Evolutionary conservation across 2,113 vertebrate species (phyloP).

Genomic region (Columba livia): DNA sequence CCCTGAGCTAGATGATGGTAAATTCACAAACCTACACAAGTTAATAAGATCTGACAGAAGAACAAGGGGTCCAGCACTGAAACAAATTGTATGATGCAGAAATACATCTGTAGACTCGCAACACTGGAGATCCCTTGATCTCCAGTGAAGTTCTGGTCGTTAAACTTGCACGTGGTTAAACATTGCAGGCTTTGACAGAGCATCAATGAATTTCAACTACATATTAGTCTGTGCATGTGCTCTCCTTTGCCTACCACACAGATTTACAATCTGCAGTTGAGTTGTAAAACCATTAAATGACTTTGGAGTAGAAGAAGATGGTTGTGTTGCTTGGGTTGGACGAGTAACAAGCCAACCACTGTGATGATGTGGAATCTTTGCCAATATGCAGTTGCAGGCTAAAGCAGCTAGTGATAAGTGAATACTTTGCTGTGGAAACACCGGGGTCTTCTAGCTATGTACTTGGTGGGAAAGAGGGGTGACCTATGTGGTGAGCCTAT

Average conservation of each 20-base stretch:
- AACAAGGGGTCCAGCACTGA: neutral
- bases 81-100: neutral
- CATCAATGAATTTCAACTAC: neutral
- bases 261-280: neutral
- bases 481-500: neutral
- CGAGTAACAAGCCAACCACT: neutral
- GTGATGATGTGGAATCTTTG: neutral
- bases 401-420: neutral
- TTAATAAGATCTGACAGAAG: neutral
- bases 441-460: neutral
- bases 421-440: neutral
- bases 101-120: neutral
- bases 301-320: neutral
- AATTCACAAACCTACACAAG: neutral
- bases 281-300: neutral
- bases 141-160: neutral
- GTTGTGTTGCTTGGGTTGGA: neutral
- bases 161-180: neutral
- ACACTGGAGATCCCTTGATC: neutral
- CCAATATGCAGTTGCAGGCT: neutral
- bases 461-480: neutral
- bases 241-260: neutral
- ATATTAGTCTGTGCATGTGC: neutral
- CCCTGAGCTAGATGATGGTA: neutral
- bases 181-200: neutral